These are phyloP conservation scores for Chrysochloris asiatica DNA, from an alignment of 2,113 vertebrate species.

Conservation along the genomic window DNA sequence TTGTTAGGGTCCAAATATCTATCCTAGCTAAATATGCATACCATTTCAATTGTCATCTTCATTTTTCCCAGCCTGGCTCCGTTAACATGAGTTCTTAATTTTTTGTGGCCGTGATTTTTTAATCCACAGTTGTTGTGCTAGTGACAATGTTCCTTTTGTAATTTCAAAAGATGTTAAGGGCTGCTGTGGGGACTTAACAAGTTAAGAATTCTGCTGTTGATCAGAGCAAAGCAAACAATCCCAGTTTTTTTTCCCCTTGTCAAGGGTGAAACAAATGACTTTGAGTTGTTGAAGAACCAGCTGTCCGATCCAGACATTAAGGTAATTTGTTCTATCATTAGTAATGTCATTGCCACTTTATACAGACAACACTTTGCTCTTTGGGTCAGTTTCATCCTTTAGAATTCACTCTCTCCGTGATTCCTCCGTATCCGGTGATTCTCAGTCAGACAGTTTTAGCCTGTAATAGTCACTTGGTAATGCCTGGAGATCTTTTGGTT, in stretches of 20 bases:
- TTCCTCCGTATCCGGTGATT: not conserved
- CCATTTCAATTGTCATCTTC: not conserved
- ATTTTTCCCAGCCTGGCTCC: not conserved
- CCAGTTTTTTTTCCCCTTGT: not conserved
- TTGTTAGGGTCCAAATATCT: not conserved
- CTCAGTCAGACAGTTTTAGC: not conserved
- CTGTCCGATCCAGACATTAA: conserved; percentile 96
- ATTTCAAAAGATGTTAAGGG: conserved; percentile 2
- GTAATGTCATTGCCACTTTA: not conserved
- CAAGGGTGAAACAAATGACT: conserved; percentile 92
- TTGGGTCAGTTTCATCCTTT: not conserved
- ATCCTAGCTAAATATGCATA: not conserved
- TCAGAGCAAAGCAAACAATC: not conserved
- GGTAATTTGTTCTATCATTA: conserved; percentile 82
- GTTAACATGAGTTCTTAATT: not conserved
- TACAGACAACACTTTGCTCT: not conserved
- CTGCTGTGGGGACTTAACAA: too few species aligned
- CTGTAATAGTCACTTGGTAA: too few species aligned
- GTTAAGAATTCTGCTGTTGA: not conserved
- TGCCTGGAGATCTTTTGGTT: not conserved
- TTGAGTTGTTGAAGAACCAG: conserved; percentile 94
- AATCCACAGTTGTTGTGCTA: not conserved
- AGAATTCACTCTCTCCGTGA: not conserved
- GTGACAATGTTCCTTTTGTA: not conserved
- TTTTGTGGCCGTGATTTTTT: not conserved